Evolutionary conservation across 2,113 vertebrate species (phyloP).

Genomic region (Leucopternis melanops): DNA sequence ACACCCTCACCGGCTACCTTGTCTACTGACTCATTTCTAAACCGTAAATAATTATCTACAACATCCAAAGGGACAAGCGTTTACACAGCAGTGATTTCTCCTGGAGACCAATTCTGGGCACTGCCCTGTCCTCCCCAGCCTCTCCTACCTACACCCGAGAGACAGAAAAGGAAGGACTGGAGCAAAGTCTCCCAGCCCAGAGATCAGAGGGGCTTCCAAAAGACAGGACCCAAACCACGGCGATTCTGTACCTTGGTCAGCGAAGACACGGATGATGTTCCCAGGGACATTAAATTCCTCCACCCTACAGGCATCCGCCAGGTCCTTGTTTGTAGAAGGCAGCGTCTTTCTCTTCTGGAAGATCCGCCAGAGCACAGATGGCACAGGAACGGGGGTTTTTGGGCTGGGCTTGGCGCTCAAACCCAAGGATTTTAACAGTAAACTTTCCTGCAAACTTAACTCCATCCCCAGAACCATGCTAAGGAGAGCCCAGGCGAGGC

Average conservation of each 20-base stretch:
- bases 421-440: conserved; percentile 74
- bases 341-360: conserved; percentile 60
- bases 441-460: conserved; percentile 22
- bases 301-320: conserved; percentile 73
- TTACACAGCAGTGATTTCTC: fast-evolving
- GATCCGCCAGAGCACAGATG: conserved; percentile 82
- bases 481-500: neutral
- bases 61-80: neutral
- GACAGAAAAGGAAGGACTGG: neutral
- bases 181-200: neutral
- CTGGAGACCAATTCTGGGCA: fast-evolving
- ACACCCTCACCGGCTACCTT: fast-evolving
- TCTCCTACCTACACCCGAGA: neutral
- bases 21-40: fast-evolving
- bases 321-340: neutral
- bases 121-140: neutral
- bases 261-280: conserved; percentile 84
- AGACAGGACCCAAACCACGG: neutral
- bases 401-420: conserved; percentile 68
- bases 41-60: fast-evolving
- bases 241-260: conserved; percentile 77
- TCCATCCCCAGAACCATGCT: fast-evolving
- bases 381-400: conserved; percentile 57
- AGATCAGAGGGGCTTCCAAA: neutral
- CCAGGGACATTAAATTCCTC: conserved; percentile 85